phyloP scores from a whole-genome alignment of 2,797 vertebrate species.

The Sardinella longiceps region DNA sequence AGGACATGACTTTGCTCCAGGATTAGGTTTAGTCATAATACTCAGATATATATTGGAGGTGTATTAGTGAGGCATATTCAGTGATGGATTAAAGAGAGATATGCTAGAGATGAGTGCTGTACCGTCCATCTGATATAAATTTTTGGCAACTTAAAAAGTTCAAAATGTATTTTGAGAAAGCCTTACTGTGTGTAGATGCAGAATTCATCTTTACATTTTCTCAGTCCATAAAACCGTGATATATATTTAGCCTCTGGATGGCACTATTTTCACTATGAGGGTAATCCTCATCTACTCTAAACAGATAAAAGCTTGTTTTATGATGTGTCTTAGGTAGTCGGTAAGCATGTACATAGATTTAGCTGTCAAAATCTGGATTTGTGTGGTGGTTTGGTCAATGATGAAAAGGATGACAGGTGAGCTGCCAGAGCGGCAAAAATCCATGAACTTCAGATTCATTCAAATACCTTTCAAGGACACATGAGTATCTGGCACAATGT shows the following conservation, averaged over 20 bases:
- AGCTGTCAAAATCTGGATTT: not conserved
- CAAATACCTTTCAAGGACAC: not conserved
- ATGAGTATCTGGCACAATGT: not conserved
- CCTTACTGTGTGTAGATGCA: not conserved
- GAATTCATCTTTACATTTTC: not conserved
- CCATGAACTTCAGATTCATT: not conserved
- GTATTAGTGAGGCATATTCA: not conserved
- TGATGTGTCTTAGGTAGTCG: not conserved
- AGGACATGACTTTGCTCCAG: not conserved
- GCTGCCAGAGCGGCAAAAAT: not conserved
- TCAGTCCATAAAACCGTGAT: not conserved
- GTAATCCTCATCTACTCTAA: not conserved
- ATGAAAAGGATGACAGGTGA: not conserved
- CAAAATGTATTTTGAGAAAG: not conserved
- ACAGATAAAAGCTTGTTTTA: slow-evolving; percentile 11
- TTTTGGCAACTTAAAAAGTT: not conserved
- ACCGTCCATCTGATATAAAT: not conserved
- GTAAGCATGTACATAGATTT: slow-evolving; percentile 16
- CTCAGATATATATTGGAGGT: not conserved
- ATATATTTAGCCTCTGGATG: slow-evolving; percentile 30
- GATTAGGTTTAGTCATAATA: slow-evolving; percentile 15
- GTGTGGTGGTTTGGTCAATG: not conserved
- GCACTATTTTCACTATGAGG: slow-evolving; percentile 34
- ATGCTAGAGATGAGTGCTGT: not conserved
- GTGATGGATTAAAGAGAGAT: slow-evolving; percentile 1